A percentile compares a stretch with the other conserved stretches of the same genome.
These are phyloP conservation scores for Watsonalla cultraria DNA, from an alignment of 2,888 invertebrate genomes.

Conservation along the genomic window DNA sequence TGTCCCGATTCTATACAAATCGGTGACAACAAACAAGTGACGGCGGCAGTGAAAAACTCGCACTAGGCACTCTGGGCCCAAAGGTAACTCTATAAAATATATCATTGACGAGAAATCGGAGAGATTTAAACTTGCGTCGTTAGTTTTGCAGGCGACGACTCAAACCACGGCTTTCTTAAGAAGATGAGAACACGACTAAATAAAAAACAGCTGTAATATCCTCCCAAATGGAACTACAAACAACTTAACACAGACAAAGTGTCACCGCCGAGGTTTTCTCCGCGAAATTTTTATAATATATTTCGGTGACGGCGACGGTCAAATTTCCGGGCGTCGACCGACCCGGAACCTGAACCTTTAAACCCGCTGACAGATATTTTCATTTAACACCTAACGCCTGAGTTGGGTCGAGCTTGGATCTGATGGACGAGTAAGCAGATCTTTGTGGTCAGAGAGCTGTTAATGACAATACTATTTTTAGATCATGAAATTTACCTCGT, in stretches of 20 bases:
- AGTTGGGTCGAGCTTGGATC: slow-evolving; percentile 15
- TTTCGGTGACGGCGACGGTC: slow-evolving; percentile 26
- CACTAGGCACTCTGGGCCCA: too few relatives aligned
- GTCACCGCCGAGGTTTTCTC: slow-evolving; percentile 3
- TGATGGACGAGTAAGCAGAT: slow-evolving; percentile 7
- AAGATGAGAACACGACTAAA: not conserved
- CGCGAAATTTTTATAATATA: slow-evolving; percentile 24
- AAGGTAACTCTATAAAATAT: too few relatives aligned
- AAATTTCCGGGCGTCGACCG: slow-evolving; percentile 34
- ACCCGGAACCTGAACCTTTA: slow-evolving; percentile 19
- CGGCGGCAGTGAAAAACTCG: too few relatives aligned
- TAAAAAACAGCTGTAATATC: not conserved
- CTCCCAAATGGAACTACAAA: not conserved
- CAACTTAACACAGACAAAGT: not conserved
- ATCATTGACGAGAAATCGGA: too few relatives aligned
- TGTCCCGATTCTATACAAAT: too few relatives aligned
- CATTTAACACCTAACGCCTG: slow-evolving; percentile 21
- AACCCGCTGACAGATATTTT: slow-evolving; percentile 38
- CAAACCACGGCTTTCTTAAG: too few relatives aligned
- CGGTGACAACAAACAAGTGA: too few relatives aligned
- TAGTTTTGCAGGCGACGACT: too few relatives aligned
- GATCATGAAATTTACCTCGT: too few relatives aligned
- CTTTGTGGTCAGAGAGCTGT: not conserved
- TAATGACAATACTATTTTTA: not conserved
- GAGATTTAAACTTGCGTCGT: too few relatives aligned